Conservation (phyloP, 37 sponge, comb jelly and placozoan species). For the Sycon ciliatum region DNA sequence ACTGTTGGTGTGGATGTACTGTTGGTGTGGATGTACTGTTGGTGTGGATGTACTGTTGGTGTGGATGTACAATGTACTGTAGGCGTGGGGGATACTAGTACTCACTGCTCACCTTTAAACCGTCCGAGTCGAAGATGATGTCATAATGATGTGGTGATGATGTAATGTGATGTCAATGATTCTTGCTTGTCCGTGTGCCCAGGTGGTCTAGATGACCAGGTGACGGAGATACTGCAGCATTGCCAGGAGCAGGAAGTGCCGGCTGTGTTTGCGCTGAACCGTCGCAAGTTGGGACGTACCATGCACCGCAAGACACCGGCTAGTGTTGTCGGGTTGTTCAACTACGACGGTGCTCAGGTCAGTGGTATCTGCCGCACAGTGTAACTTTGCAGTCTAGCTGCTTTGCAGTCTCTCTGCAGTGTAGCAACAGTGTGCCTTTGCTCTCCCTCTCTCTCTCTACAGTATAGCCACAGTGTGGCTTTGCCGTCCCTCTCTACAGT, state of each 20-base stretch:
- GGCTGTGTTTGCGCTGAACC: constrained; percentile 66
- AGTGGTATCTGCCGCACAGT: too few species aligned
- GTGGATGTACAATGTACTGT: too few species aligned
- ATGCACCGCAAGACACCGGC: constrained; percentile 59
- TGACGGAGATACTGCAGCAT: constrained; percentile 38
- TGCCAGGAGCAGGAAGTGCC: constrained; percentile 58
- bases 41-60: background rate
- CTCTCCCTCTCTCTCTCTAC: too few species aligned
- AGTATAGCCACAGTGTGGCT: too few species aligned
- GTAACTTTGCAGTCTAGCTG: too few species aligned
- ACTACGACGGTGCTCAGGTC: constrained; percentile 92
- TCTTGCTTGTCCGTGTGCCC: background rate
- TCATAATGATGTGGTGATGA: too few species aligned
- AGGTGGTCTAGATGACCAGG: constrained; percentile 73
- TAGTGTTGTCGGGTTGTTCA: constrained; percentile 83
- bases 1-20: background rate
- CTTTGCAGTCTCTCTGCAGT: too few species aligned
- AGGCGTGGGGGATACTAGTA: too few species aligned
- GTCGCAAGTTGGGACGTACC: constrained; percentile 39
- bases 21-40: background rate
- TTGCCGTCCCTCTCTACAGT: too few species aligned
- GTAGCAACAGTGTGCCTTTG: too few species aligned
- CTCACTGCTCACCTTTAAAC: too few species aligned
- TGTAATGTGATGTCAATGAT: background rate
- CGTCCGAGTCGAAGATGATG: too few species aligned